Percentiles rank a stretch among this genome's conserved stretches.
These are phyloP conservation scores for Belgica antarctica DNA, from an alignment of 2,888 invertebrate species.

Conservation along the genomic window DNA sequence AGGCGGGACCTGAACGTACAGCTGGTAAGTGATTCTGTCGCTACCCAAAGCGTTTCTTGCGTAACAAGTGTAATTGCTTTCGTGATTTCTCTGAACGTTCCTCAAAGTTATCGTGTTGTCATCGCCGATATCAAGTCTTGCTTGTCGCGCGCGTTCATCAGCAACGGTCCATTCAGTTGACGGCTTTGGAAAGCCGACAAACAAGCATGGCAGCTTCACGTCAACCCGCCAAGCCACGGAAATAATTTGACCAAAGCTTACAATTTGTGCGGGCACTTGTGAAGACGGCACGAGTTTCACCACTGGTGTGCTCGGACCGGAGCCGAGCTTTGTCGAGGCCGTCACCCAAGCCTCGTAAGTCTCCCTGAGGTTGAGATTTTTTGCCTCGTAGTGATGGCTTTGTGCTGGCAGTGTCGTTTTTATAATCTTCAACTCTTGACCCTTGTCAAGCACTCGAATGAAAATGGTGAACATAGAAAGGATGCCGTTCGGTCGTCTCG, in stretches of 20 bases:
- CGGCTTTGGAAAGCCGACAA: slow-evolving; percentile 58
- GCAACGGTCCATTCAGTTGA: slow-evolving; percentile 58
- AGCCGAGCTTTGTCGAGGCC: slow-evolving; percentile 62
- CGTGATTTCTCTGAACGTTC: slow-evolving; percentile 57
- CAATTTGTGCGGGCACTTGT: slow-evolving; percentile 51
- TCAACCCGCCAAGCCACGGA: slow-evolving; percentile 59
- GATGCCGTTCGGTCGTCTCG: slow-evolving; percentile 62
- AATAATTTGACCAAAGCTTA: slow-evolving; percentile 59
- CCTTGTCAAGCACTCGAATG: slow-evolving; percentile 58
- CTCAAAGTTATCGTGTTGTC: slow-evolving; percentile 57
- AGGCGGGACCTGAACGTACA: slow-evolving; percentile 62
- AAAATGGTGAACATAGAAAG: slow-evolving; percentile 64
- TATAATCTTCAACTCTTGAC: slow-evolving; percentile 57
- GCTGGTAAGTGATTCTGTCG: slow-evolving; percentile 58
- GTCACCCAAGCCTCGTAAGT: slow-evolving; percentile 64
- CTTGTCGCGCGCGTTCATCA: slow-evolving; percentile 53
- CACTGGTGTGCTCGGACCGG: slow-evolving; percentile 61
- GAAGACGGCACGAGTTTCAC: slow-evolving; percentile 57
- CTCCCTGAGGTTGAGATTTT: slow-evolving; percentile 57
- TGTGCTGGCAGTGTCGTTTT: slow-evolving; percentile 56
- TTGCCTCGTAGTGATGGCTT: slow-evolving; percentile 58
- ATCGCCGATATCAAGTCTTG: slow-evolving; percentile 54
- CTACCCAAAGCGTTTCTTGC: slow-evolving; percentile 57
- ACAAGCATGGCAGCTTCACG: slow-evolving; percentile 58
- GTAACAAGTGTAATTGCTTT: slow-evolving; percentile 60